phyloP scores from a whole-genome alignment of 2,797 vertebrate species.

The Sebastes hopkinsi region DNA sequence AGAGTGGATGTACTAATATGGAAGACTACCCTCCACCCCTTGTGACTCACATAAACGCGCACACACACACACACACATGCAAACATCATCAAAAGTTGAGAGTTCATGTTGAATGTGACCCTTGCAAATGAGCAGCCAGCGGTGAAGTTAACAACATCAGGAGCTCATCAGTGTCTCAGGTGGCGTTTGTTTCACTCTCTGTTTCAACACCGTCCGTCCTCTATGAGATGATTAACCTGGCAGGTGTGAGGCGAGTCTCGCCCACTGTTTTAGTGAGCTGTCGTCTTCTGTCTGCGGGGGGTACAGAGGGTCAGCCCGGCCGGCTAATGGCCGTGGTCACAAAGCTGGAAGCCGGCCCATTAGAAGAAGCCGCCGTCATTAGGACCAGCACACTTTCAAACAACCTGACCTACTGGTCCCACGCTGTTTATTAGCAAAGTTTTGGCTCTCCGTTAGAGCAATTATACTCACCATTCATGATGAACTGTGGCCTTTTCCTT shows the following conservation, averaged over 20 bases:
- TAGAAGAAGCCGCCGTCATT: constrained; percentile 67
- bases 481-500: constrained; percentile 63
- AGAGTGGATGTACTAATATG: constrained; percentile 65
- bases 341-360: constrained; percentile 69
- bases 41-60: constrained; percentile 1
- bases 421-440: constrained; percentile 73
- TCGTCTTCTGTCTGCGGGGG: constrained; percentile 55
- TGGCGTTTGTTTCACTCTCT: constrained; percentile 36
- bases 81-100: constrained; percentile 66
- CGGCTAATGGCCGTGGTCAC: constrained; percentile 66
- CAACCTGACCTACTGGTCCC: constrained; percentile 64
- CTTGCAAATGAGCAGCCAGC: constrained; percentile 58
- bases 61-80: constrained; percentile 46
- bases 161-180: constrained; percentile 51
- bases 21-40: constrained; percentile 43
- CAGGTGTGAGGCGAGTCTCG: constrained; percentile 65
- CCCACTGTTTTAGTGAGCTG: constrained; percentile 67
- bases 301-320: constrained; percentile 59
- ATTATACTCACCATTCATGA: constrained; percentile 64
- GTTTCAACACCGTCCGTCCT: constrained; percentile 56
- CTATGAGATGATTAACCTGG: constrained; percentile 73
- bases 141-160: constrained; percentile 43
- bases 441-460: constrained; percentile 62
- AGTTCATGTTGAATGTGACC: constrained; percentile 62
- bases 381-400: constrained; percentile 64